Percentiles rank a stretch among this genome's conserved stretches.
Conservation (phyloP, 2,888 invertebrate genomes). For the Acronicta alni region DNA sequence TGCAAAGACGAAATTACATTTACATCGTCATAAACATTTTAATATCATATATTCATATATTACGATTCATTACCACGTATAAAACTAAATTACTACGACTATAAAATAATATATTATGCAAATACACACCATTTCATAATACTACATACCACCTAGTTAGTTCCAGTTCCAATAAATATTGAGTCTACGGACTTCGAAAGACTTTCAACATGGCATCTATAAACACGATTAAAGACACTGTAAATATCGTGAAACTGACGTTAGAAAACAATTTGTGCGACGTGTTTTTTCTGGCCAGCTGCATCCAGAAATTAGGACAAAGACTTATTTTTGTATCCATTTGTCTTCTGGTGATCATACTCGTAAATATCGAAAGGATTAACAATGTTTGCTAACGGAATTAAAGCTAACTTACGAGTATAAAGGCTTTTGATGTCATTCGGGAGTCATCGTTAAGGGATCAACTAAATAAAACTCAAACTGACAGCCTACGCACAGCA, state of each 20-base stretch:
- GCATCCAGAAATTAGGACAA: slow-evolving; percentile 53
- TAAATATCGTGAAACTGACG: slow-evolving; percentile 60
- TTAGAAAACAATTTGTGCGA: slow-evolving; percentile 60
- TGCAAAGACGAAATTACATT: neutral
- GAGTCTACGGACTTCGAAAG: slow-evolving; percentile 39
- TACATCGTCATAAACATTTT: neutral
- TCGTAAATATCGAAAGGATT: slow-evolving; percentile 46
- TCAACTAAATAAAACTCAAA: too few species aligned
- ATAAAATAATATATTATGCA: slow-evolving; percentile 24
- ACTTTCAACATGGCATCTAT: slow-evolving; percentile 57
- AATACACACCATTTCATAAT: too few species aligned
- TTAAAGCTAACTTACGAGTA: slow-evolving; percentile 15
- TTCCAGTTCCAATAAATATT: slow-evolving; percentile 29
- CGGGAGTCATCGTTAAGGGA: too few species aligned
- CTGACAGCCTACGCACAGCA: too few species aligned
- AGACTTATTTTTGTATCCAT: slow-evolving; percentile 53
- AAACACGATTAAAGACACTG: slow-evolving; percentile 67
- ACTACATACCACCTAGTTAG: too few species aligned
- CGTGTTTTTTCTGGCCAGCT: slow-evolving; percentile 49
- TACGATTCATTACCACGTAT: too few species aligned
- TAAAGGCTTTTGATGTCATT: slow-evolving; percentile 30
- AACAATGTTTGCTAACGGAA: slow-evolving; percentile 38
- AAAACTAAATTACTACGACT: slow-evolving; percentile 7
- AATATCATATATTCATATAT: slow-evolving; percentile 6
- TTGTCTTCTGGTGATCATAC: slow-evolving; percentile 33